These are phyloP conservation scores for Lithosia quadra DNA, from an alignment of 2,888 invertebrate genomes.

Conservation along the genomic window DNA sequence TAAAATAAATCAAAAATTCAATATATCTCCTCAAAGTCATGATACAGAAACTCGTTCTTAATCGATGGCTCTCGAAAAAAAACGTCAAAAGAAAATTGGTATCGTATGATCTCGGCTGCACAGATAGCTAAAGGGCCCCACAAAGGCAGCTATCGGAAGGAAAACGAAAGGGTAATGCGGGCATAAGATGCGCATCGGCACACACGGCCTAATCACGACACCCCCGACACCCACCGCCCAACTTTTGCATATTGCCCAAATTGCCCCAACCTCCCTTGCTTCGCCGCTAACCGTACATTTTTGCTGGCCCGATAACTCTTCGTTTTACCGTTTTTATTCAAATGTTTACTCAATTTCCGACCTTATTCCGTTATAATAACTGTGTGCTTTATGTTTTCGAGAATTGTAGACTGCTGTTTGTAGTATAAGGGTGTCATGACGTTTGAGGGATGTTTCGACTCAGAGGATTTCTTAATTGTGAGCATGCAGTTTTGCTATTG, in stretches of 20 bases:
- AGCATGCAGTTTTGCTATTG: conserved; percentile 77
- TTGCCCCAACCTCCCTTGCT: conserved; percentile 74
- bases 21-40: conserved; percentile 37
- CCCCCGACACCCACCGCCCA: conserved; percentile 67
- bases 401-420: conserved; percentile 37
- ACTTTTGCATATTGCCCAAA: conserved; percentile 86
- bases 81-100: conserved; percentile 74
- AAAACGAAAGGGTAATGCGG: conserved; percentile 87
- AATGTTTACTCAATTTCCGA: conserved; percentile 51
- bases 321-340: conserved; percentile 47
- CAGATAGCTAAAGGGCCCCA: conserved; percentile 76
- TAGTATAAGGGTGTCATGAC: conserved; percentile 62
- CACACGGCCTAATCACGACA: conserved; percentile 85
- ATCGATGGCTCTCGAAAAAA: conserved; percentile 66
- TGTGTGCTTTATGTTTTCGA: conserved; percentile 18
- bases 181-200: conserved; percentile 87
- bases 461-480: conserved; percentile 79
- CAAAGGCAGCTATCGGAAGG: conserved; percentile 86
- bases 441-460: conserved; percentile 80
- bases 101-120: conserved; percentile 74
- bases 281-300: conserved; percentile 68
- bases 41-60: conserved; percentile 42
- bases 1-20: conserved; percentile 49
- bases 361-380: conserved; percentile 51
- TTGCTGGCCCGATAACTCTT: conserved; percentile 53